These are phyloP conservation scores for Holocentrus rufus DNA, from an alignment of 2,797 vertebrate species.

Conservation along the genomic window DNA sequence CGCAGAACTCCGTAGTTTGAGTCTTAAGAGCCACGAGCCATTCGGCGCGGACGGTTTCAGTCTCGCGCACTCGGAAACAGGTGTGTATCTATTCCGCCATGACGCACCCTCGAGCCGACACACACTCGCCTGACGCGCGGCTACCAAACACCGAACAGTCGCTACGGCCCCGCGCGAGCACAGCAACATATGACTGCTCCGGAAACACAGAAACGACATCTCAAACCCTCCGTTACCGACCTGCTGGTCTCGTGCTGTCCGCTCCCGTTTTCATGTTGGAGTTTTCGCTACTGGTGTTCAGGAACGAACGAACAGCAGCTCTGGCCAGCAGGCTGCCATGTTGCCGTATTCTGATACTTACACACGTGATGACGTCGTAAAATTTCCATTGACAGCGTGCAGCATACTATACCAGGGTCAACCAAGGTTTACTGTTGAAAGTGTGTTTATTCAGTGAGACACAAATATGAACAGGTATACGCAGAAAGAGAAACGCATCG, in stretches of 20 bases:
- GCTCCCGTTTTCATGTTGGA: constrained; percentile 13
- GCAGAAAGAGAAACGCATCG: too few relatives aligned
- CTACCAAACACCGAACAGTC: constrained; percentile 31
- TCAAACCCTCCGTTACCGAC: constrained; percentile 42
- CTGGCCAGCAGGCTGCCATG: constrained; percentile 69
- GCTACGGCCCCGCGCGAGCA: constrained; percentile 48
- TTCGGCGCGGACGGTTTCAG: not conserved
- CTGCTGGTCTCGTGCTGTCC: not conserved
- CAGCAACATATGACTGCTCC: constrained; percentile 44
- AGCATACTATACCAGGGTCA: not conserved
- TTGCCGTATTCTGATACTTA: constrained; percentile 75
- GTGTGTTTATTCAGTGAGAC: too few relatives aligned
- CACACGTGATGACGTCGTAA: constrained; percentile 51
- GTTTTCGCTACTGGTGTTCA: constrained; percentile 4
- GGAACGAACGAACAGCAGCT: not conserved
- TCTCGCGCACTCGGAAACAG: constrained; percentile 29
- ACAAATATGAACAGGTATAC: too few relatives aligned
- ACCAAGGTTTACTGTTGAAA: constrained; percentile 42
- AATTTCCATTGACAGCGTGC: not conserved
- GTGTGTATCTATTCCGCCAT: constrained; percentile 58
- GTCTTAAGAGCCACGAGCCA: not conserved
- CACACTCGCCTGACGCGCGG: constrained; percentile 40
- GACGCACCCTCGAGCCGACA: constrained; percentile 37
- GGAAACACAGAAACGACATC: constrained; percentile 64
- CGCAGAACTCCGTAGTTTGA: not conserved